Evolutionary conservation across 1,140 invertebrate genomes (phyloP).

Genomic region (Trialeurodes vaporariorum): DNA sequence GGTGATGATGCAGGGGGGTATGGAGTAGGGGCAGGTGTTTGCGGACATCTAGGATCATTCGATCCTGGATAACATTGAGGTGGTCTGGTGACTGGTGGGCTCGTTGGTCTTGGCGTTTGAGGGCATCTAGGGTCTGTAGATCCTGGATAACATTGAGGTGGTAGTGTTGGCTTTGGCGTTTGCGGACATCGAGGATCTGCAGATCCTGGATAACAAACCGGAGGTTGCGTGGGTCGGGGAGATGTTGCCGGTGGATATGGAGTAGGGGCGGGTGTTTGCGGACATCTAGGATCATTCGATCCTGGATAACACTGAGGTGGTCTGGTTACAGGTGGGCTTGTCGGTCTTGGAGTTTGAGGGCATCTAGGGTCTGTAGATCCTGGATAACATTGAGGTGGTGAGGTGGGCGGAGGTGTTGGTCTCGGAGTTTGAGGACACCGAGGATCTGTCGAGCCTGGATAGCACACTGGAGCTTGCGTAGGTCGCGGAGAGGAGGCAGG

Average conservation of each 20-base stretch:
- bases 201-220: constrained; percentile 29
- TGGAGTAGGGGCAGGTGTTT: constrained; percentile 24
- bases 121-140: constrained; percentile 32
- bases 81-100: constrained; percentile 20
- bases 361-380: constrained; percentile 29
- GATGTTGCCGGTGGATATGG: constrained; percentile 19
- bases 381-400: constrained; percentile 26
- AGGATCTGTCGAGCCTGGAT: constrained; percentile 27
- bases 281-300: constrained; percentile 31
- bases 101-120: constrained; percentile 21
- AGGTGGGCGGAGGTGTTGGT: constrained; percentile 16
- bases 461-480: constrained; percentile 25
- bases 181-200: constrained; percentile 30
- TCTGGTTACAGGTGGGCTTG: constrained; percentile 21
- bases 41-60: constrained; percentile 29
- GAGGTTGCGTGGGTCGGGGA: constrained; percentile 14
- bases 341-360: constrained; percentile 20
- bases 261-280: constrained; percentile 27
- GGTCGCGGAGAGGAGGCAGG: constrained; percentile 28
- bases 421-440: constrained; percentile 27
- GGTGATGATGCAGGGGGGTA: constrained; percentile 17
- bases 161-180: constrained; percentile 21
- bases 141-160: constrained; percentile 30
- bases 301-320: constrained; percentile 28
- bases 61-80: constrained; percentile 32